Base-by-base conservation (phyloP, 2,888 invertebrate species). In the Choreutis nemorana region DNA sequence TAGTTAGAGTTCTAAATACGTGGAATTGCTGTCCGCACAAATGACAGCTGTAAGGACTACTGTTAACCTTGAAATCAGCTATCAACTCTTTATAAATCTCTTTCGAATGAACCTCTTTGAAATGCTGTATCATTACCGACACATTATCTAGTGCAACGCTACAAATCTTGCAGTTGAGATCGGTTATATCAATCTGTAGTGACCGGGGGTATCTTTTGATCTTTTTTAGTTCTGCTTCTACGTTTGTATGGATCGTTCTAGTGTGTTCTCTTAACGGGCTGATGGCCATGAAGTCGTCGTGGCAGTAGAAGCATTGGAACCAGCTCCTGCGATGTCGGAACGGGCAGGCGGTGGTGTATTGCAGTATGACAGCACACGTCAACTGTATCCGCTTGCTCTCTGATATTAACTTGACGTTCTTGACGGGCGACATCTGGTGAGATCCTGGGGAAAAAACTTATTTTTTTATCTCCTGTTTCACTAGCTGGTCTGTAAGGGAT, bases 291-390 rank as follows among this genome's bases (percentile, higher is more conserved):
- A 70, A 73, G 26, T 65, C 61, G 40, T 63, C 40, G 2, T 50
- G 44, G 39, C 75, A 75, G 46, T 60, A 75, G 41, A 75, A 73
- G 26, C 75, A 75, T 36, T 61, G 70, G 45, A 75, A 75, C 73
- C 75, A 75, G 41, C 73, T 73, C 21, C 63, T 66, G 42, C 63
- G 63, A 36, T 75, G 75, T 11, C 73, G 48, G 39, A 75, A 75
- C 0, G 72, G 72, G 23, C 73, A 75, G 0, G 73, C 73, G 0
- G 71, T 72, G 2, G 72, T 73, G 28, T 66, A 47, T 30, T 41
- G 50, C 0, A 75, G 48, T 2, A 75, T 51, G 2, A 46, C 55
- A 5, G 52, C 48, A 29, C 70, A 71, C 0, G 73, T 73, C 2
- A 60, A 11, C 27, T 56, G 65, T 3, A 70, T 45, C 1, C 64